Base-by-base conservation (phyloP, 2,113 vertebrate species). In the Ardeotis arabs region DNA sequence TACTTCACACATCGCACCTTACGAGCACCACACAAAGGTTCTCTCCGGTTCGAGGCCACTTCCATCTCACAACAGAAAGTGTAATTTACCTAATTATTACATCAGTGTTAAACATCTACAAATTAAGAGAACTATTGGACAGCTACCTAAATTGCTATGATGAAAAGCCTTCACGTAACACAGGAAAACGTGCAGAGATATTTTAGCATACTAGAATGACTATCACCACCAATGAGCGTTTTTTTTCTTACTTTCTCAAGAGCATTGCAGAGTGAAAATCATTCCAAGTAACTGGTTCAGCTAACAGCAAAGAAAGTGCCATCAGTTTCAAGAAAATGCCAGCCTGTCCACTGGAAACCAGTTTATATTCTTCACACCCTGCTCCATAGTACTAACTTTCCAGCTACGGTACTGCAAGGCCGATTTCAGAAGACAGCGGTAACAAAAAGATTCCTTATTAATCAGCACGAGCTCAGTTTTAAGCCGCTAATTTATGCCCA, bases 401-500 rank as follows among this genome's bases (percentile, higher is more conserved):
- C 80, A 44, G 47, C 31, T 85, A 74, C 8, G 14, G 53, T 74
- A 82, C 68, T 81, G 87, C 44, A 96, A 93, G 66, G 70, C 41
- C 60, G 69, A 89, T 80, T 89, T 96, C 55, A 82, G 72, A 92
- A 72, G 73, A 58, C 89, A 87, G 45, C 60, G 72, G 44, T 77
- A 84, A 91, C 28, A 88, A 92, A 91, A 95, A 89, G 14, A 55
- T 59, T 95, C 66, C 87, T 90, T 85, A 89, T 55, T 85, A 92
- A 92, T 68, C 63, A 90, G 56, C 37, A 44, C 50, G 84, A 82
- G 60, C 50, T 95, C 88, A 81, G 52, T 88, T 96, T 93, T 79
- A 96, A 96, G 90, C 14, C 47, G 74, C 31, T 91, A 96, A 95
- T 95, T 96, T 89, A 84, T 62, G 72, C 87, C 88, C 25, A 96